phyloP scores from a whole-genome alignment of 2,797 vertebrate species.

The Poecile montanus region DNA sequence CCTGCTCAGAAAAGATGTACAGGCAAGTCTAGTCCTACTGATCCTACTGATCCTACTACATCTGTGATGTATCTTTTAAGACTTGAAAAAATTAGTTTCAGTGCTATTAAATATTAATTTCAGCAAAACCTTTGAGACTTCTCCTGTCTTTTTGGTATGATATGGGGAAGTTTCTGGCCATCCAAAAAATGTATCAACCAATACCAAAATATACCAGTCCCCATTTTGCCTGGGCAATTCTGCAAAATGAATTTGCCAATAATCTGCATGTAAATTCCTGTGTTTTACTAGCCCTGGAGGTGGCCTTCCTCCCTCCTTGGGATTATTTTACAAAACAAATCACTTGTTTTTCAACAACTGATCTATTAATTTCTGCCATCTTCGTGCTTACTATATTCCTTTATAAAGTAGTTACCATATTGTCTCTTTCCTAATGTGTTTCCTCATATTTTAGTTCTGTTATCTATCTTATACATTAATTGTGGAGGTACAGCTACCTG shows the following conservation, averaged over 20 bases:
- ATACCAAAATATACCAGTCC: neutral
- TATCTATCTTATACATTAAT: neutral
- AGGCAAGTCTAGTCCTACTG: neutral
- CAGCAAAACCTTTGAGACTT: neutral
- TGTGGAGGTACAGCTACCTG: neutral
- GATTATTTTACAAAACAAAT: neutral
- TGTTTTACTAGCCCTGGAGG: neutral
- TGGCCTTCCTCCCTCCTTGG: neutral
- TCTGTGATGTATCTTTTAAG: neutral
- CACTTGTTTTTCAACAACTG: neutral
- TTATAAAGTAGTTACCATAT: neutral
- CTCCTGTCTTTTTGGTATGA: neutral
- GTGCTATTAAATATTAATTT: neutral
- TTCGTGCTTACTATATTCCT: neutral
- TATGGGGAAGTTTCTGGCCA: neutral
- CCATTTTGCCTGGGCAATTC: neutral
- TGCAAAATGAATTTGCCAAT: neutral
- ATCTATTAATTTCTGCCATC: neutral
- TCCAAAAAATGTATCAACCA: neutral
- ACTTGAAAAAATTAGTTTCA: neutral
- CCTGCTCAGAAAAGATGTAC: neutral
- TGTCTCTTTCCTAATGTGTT: neutral
- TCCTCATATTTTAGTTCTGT: neutral
- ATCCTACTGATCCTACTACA: neutral
- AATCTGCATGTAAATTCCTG: neutral